Base-by-base conservation (phyloP, 2,888 invertebrate genomes). In the Agrilus mali region DNA sequence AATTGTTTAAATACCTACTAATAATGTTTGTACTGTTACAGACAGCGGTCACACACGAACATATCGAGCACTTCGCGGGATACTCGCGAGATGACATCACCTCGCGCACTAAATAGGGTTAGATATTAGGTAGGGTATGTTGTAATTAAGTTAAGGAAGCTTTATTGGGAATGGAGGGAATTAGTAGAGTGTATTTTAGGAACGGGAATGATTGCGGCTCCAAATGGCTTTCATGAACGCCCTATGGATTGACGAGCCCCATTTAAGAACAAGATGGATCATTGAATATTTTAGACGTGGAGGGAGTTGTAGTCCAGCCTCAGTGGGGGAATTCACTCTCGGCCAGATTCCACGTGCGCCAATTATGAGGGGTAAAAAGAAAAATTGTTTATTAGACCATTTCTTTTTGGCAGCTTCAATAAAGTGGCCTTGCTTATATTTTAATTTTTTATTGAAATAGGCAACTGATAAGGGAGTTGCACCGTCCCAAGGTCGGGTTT, bases 311-410 rank as follows among this genome's bases (percentile, higher is more conserved):
- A 51, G 38, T 1, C 2, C 10, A 4, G 36, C 41, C 12, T 46
- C 44, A 2, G 39, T 15, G 0, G 33, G 16, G 1, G 37, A n/a
- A 33, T 54, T 55, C 15, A 35, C 33, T 2, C 45, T 20, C 7
- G 52, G 52, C 56, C 55, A 56, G 7, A 52, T 46, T 1, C 56
- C 54, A 7, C 54, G 36, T 8, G 54, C 53, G 2, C 55, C 54
- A 10, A 55, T 41, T 33, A 53, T 50, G 1, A 54, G 7, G 3
- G 54, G 53, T 10, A 36, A n/a, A 32, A 48, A 43, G 1, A 37
- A 35, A 12, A 48, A 12, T 3, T 13, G 10, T 8, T 44, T 44
- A 0, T 41, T 47, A 1, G 53, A 50, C 50, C 53, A 51, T 7
- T 43, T 33, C 4, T 7, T 20, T 4, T 12, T 3, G 0, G 53